These are phyloP conservation scores for Clavelina lepadiformis DNA, from an alignment of 23 tunicate genomes.

Conservation along the genomic window DNA sequence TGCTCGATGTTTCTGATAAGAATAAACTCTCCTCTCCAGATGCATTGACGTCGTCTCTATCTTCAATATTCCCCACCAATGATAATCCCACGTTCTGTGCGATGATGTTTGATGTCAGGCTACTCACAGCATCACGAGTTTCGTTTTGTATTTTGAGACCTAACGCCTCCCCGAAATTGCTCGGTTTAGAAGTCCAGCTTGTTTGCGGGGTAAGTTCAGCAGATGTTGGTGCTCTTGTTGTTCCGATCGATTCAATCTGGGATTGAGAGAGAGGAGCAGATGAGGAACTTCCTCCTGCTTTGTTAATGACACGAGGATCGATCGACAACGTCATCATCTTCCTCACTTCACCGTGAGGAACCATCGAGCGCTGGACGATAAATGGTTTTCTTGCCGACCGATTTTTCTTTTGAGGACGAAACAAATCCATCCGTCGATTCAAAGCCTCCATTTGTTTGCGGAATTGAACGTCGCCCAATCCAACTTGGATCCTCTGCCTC, in stretches of 20 bases:
- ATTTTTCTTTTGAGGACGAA: conserved; percentile 21
- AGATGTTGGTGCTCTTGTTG: not conserved
- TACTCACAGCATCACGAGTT: not conserved
- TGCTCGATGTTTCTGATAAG: too few relatives aligned
- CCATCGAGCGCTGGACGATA: conserved; percentile 43
- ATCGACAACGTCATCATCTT: conserved; percentile 70
- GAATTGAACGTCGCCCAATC: conserved; percentile 36
- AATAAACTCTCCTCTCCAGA: too few relatives aligned
- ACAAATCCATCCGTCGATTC: conserved; percentile 39
- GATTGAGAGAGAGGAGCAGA: not conserved
- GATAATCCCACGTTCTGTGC: too few relatives aligned
- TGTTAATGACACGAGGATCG: conserved; percentile 34
- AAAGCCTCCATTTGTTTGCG: conserved; percentile 50
- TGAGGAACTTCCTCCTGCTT: conserved; percentile 27
- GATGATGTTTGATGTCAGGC: not conserved
- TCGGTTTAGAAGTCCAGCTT: not conserved
- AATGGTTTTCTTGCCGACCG: conserved; percentile 29
- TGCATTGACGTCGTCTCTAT: too few relatives aligned
- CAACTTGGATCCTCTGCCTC: conserved; percentile 36
- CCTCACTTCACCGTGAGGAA: conserved; percentile 35
- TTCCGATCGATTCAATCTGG: not conserved
- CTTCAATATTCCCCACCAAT: too few relatives aligned
- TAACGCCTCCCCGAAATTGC: conserved; percentile 13
- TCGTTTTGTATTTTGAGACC: conserved; percentile 15
- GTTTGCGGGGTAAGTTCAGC: not conserved